Percentiles rank a stretch among this genome's conserved stretches.
These are phyloP conservation scores for Lepisosteus osseus DNA, from an alignment of 2,113 vertebrate species.

Conservation along the genomic window DNA sequence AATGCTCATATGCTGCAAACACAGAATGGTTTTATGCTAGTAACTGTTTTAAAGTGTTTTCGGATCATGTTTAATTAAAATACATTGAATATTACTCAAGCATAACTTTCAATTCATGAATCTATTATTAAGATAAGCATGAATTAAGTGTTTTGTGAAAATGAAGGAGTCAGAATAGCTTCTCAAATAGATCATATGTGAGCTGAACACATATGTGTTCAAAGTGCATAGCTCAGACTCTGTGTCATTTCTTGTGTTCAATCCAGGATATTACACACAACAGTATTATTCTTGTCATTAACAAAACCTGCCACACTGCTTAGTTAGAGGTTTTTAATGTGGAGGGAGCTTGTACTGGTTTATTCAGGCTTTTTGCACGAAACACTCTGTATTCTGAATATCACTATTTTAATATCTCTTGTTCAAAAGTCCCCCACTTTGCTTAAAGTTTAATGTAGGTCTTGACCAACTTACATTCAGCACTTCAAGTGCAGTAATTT, in stretches of 20 bases:
- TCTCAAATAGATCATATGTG: too few species aligned
- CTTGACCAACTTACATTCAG: conserved; percentile 49
- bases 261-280: neutral
- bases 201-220: neutral
- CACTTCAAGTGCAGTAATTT: conserved; percentile 44
- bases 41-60: conserved; percentile 72
- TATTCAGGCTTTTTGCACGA: conserved; percentile 29
- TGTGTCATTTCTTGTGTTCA: conserved; percentile 10
- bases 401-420: conserved; percentile 29
- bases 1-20: conserved; percentile 60
- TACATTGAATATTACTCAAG: conserved; percentile 65
- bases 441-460: conserved; percentile 37
- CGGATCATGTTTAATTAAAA: conserved; percentile 78
- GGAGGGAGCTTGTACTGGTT: conserved; percentile 23
- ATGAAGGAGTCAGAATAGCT: too few species aligned
- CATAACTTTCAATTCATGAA: conserved; percentile 44
- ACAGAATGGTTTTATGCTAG: conserved; percentile 55
- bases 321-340: conserved; percentile 8
- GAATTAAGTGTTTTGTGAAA: conserved; percentile 15
- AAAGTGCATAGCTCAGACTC: conserved; percentile 13
- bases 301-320: neutral
- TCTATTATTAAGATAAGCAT: neutral
- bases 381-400: neutral
- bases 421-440: conserved; percentile 9
- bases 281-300: conserved; percentile 11